These are phyloP conservation scores for Syrmaticus mikado DNA, from an alignment of 2,113 vertebrate species.

Conservation along the genomic window DNA sequence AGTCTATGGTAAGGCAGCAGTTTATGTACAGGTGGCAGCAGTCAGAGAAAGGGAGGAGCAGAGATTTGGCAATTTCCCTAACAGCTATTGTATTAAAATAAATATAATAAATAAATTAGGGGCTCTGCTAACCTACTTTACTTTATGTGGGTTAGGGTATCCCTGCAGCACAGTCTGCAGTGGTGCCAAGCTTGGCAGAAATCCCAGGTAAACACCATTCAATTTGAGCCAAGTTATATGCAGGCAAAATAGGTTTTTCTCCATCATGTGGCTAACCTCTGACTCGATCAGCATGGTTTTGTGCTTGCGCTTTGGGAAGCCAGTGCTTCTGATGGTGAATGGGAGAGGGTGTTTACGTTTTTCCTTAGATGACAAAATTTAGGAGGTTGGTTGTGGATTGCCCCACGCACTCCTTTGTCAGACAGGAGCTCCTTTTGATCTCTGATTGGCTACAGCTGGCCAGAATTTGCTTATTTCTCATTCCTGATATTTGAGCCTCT, in stretches of 20 bases:
- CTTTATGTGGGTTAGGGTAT: not conserved
- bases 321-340: not conserved
- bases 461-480: not conserved
- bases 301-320: not conserved
- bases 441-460: not conserved
- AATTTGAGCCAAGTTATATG: not conserved
- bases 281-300: not conserved
- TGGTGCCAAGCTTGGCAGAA: not conserved
- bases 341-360: not conserved
- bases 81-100: not conserved
- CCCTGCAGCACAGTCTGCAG: not conserved
- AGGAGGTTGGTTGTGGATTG: not conserved
- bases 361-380: not conserved
- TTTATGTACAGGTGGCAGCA: not conserved
- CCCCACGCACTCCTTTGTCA: accelerated
- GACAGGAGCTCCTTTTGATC: not conserved
- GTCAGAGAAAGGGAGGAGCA: not conserved
- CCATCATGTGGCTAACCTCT: accelerated
- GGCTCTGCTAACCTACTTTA: not conserved
- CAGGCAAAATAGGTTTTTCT: not conserved
- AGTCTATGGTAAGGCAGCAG: conserved; percentile 82
- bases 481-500: not conserved
- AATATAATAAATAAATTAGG: not conserved
- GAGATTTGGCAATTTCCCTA: not conserved
- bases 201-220: not conserved